A percentile compares a stretch with the other conserved stretches of the same genome.
phyloP scores from a whole-genome alignment of 2,797 vertebrate genomes.

The Paedocypris micromegethes region DNA sequence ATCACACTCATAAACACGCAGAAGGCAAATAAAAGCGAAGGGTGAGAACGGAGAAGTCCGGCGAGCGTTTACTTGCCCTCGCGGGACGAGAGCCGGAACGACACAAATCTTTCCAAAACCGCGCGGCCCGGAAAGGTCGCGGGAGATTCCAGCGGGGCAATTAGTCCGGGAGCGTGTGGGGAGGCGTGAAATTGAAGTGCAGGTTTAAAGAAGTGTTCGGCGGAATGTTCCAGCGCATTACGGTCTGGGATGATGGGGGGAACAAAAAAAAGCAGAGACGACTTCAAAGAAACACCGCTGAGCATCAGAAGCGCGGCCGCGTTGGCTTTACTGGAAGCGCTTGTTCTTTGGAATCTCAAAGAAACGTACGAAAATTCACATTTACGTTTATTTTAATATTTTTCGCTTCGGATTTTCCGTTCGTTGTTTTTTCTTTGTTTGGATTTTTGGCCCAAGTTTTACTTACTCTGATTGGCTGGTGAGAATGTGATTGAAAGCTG shows the following conservation, averaged over 20 bases:
- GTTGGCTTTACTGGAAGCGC: no score
- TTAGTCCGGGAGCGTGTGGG: constrained; percentile 1
- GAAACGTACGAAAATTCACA: no score
- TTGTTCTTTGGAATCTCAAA: no score
- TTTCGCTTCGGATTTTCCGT: no score
- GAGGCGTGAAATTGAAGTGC: constrained; percentile 29
- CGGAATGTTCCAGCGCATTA: constrained; percentile 1
- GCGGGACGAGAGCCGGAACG: constrained; percentile 13
- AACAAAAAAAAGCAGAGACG: neutral
- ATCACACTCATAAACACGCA: constrained; percentile 36
- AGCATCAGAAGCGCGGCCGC: no score
- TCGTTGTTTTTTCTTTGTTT: no score
- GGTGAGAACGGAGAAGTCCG: constrained; percentile 14
- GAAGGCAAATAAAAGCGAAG: constrained; percentile 22
- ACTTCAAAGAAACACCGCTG: no score
- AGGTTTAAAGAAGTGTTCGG: constrained; percentile 12
- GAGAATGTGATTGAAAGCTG: no score
- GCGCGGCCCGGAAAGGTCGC: constrained; percentile 8
- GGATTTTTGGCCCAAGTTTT: no score
- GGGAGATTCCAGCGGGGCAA: constrained; percentile 38
- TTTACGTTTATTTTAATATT: no score
- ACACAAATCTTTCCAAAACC: constrained; percentile 33
- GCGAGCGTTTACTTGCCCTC: constrained; percentile 7
- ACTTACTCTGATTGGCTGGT: no score
- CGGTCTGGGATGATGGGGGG: neutral